These are phyloP conservation scores for Bolinopsis microptera DNA, from an alignment of 37 sponge, comb jelly and placozoan species.

Conservation along the genomic window DNA sequence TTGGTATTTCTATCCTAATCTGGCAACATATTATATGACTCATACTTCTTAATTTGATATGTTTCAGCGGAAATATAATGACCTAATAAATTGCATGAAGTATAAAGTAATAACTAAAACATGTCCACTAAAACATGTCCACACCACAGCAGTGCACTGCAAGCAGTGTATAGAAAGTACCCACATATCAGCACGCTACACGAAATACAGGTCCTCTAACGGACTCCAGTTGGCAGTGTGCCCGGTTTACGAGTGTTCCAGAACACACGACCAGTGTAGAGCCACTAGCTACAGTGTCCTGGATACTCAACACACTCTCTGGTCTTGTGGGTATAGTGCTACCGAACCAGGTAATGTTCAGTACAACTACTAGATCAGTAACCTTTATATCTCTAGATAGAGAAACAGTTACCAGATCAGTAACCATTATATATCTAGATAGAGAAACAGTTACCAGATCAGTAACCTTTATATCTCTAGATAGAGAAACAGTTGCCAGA, in stretches of 20 bases:
- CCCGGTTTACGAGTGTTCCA: neutral
- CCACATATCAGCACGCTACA: neutral
- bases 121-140: neutral
- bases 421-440: too few relatives aligned
- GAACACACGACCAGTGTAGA: neutral
- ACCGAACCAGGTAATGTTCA: neutral
- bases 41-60: too few relatives aligned
- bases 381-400: too few relatives aligned
- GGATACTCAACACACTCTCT: neutral
- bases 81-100: too few relatives aligned
- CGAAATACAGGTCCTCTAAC: neutral
- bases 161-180: constrained; percentile 23
- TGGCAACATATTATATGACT: too few relatives aligned
- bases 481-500: too few relatives aligned
- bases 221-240: neutral
- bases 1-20: neutral
- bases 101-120: neutral
- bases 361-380: neutral
- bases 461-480: too few relatives aligned
- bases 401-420: too few relatives aligned
- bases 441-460: too few relatives aligned
- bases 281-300: neutral
- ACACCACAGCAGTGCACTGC: neutral
- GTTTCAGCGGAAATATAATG: too few relatives aligned
- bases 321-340: neutral